These are phyloP conservation scores for Drosophila macrospina DNA, from an alignment of 2,888 invertebrate species.

Conservation along the genomic window DNA sequence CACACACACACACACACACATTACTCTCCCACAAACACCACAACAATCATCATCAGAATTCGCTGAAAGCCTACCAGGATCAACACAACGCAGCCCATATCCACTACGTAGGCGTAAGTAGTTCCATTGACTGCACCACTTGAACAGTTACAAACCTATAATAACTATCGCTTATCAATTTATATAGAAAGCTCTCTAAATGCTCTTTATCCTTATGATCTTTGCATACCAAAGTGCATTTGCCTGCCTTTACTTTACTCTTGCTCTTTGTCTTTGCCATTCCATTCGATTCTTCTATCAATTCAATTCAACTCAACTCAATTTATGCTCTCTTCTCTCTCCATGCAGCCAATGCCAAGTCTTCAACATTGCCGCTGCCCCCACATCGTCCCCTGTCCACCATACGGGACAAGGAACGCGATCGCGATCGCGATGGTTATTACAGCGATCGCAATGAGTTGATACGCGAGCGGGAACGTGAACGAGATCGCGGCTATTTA, in stretches of 20 bases:
- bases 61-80: slow-evolving; percentile 93
- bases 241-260: neutral
- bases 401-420: slow-evolving; percentile 87
- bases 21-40: no score
- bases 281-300: slow-evolving; percentile 9
- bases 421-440: slow-evolving; percentile 92
- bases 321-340: neutral
- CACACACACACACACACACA: slow-evolving; percentile 11
- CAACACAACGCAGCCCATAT: slow-evolving; percentile 94
- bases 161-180: slow-evolving; percentile 17
- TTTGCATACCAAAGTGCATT: neutral
- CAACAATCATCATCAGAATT: slow-evolving; percentile 88
- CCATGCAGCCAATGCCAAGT: slow-evolving; percentile 89
- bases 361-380: slow-evolving; percentile 92
- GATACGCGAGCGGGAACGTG: slow-evolving; percentile 91
- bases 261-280: slow-evolving; percentile 13
- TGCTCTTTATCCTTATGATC: neutral
- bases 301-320: neutral
- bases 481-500: slow-evolving; percentile 90
- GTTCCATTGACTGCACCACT: slow-evolving; percentile 69
- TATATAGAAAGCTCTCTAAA: neutral
- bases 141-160: slow-evolving; percentile 35
- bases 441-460: slow-evolving; percentile 95
- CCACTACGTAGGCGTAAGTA: slow-evolving; percentile 94
- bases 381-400: slow-evolving; percentile 88